Evolutionary conservation across 2,888 invertebrate genomes (phyloP).

Genomic region (Stegophylla sp.): DNA sequence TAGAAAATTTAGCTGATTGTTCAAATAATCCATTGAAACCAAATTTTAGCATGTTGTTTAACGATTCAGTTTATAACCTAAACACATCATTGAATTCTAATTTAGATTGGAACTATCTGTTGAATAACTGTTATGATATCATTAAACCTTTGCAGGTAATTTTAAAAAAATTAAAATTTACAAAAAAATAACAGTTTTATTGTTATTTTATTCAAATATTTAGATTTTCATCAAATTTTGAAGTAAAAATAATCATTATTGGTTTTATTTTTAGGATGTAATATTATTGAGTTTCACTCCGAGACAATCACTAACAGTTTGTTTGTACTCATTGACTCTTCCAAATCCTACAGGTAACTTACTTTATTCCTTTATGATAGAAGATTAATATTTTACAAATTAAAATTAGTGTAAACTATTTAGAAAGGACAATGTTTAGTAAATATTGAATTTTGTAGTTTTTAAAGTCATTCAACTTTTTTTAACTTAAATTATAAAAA

Average conservation of each 20-base stretch:
- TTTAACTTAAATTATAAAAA: no score
- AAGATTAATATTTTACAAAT: no score
- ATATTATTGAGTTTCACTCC: constrained; percentile 53
- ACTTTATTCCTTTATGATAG: neutral
- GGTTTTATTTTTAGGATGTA: constrained; percentile 35
- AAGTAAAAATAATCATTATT: neutral
- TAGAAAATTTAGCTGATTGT: constrained; percentile 67
- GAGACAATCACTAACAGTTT: constrained; percentile 39
- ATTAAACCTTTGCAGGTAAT: constrained; percentile 52
- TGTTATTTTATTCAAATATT: neutral
- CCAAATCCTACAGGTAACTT: constrained; percentile 50
- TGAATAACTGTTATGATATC: constrained; percentile 24
- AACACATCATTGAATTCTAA: constrained; percentile 43
- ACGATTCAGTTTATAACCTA: constrained; percentile 53
- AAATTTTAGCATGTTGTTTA: constrained; percentile 65
- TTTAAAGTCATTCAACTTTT: no score
- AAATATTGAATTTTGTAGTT: no score
- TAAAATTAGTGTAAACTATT: no score
- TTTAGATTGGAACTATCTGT: constrained; percentile 49
- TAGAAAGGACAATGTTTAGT: no score
- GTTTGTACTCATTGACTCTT: constrained; percentile 47
- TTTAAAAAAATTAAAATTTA: neutral
- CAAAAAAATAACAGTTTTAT: neutral
- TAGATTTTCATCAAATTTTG: neutral
- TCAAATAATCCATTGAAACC: constrained; percentile 67